Base-by-base conservation (phyloP, 2,888 invertebrate genomes). In the Leptarthrus brevirostris region DNA sequence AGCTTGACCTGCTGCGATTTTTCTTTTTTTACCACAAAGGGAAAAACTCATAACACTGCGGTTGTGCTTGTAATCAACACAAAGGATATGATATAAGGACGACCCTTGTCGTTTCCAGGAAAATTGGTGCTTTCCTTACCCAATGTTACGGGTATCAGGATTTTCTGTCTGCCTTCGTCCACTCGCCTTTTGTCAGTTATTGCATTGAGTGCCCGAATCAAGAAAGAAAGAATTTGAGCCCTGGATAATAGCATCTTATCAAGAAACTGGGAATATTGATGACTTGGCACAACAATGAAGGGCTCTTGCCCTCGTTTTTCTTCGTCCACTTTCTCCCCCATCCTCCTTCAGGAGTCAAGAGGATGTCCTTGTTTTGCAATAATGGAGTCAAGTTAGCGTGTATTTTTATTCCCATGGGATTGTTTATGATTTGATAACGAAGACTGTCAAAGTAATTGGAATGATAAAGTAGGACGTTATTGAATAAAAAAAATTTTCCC, bases 261-360 rank as follows among this genome's bases (percentile, higher is more conserved):
- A 70, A 70, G 53, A 20, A 70, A 20, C 70, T 36, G 6, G 52
- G 70, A 70, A 70, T 70, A 70, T 70, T 70, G 70, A 70, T 70
- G 70, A 70, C 70, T 70, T 70, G 30, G 70, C 70, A 70, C 53
- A 70, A 70, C 70, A 70, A 52, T 70, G 36, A 34, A 70, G 70
- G 36, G 53, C 53, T 70, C 36, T 53, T 70, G 36, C 18, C 18
- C 34, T 70, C 47, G n/a, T 70, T 47, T 66, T 66, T 47, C 49
- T 16, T 66, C 49, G 1, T 24, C 49, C 40, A 22, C 4, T 53
- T 53, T 6, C 22, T 18, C 4, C 12, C 12, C 20, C 20, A 4
- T 20, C 12, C 24, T n/a, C 10, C 26, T 14, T 6, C n/a, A 47
- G 44, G 24, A 66, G 12, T 53, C 52, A 5, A 47, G 66, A 22